Conservation (phyloP, 2,888 invertebrate species). For the Junonia oenone region DNA sequence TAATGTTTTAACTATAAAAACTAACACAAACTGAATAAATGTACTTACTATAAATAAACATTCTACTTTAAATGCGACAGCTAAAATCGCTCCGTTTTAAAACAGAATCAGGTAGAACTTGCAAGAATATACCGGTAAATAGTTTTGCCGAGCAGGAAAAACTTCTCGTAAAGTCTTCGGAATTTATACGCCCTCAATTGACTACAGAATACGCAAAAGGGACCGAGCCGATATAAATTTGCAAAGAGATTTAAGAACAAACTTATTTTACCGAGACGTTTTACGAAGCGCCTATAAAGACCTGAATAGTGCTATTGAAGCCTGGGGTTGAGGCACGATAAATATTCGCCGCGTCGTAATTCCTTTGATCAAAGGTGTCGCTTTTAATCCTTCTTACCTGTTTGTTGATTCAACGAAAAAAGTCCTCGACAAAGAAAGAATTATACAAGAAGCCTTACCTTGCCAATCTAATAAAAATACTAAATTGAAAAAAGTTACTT, state of each 20-base stretch:
- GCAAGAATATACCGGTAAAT: slow-evolving; percentile 2
- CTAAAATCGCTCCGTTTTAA: background rate
- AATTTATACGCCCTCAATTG: slow-evolving; percentile 8
- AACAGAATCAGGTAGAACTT: background rate
- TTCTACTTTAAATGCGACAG: background rate
- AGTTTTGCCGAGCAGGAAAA: slow-evolving; percentile 9
- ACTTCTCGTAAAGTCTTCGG: slow-evolving; percentile 5
- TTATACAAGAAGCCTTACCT: slow-evolving; percentile 5
- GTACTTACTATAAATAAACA: background rate
- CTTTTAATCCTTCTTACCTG: slow-evolving; percentile 38
- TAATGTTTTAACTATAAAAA: too few species aligned
- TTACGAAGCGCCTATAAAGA: slow-evolving; percentile 37
- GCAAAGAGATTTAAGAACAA: slow-evolving; percentile 28
- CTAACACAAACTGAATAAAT: too few species aligned
- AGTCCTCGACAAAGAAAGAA: slow-evolving; percentile 2
- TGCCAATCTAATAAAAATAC: slow-evolving; percentile 17
- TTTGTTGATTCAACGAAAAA: slow-evolving; percentile 47
- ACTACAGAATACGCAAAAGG: slow-evolving; percentile 11
- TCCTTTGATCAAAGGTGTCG: slow-evolving; percentile 42
- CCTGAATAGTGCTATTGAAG: slow-evolving; percentile 39
- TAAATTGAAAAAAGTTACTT: slow-evolving; percentile 20
- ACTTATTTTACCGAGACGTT: slow-evolving; percentile 30
- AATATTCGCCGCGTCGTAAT: slow-evolving; percentile 40
- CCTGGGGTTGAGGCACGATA: slow-evolving; percentile 37
- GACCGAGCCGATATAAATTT: slow-evolving; percentile 27